phyloP scores from a whole-genome alignment of 2,797 vertebrate genomes.

The Champsocephalus gunnari region DNA sequence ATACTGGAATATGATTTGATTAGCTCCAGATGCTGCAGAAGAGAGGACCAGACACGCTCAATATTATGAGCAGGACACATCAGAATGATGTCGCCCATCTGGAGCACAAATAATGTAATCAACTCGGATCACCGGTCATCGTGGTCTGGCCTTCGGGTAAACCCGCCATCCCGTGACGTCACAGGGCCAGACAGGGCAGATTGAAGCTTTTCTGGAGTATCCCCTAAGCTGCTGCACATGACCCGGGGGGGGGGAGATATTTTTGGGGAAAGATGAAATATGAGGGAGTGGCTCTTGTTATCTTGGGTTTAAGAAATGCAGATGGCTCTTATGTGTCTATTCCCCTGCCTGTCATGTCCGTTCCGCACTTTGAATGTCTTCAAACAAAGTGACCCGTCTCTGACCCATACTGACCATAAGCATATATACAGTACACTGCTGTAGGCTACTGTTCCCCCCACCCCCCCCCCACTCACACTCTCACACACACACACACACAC shows the following conservation, averaged over 20 bases:
- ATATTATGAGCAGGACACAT: slow-evolving; percentile 63
- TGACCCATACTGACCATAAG: slow-evolving; percentile 11
- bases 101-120: slow-evolving; percentile 80
- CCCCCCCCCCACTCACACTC: neutral
- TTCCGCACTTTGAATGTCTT: slow-evolving; percentile 45
- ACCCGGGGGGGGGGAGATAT: slow-evolving; percentile 24
- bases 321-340: slow-evolving; percentile 54
- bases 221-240: slow-evolving; percentile 39
- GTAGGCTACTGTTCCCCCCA: neutral
- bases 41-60: slow-evolving; percentile 46
- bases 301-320: slow-evolving; percentile 29
- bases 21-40: slow-evolving; percentile 69
- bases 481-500: neutral
- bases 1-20: slow-evolving; percentile 62
- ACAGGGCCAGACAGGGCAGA: slow-evolving; percentile 29
- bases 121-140: slow-evolving; percentile 73
- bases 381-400: slow-evolving; percentile 3
- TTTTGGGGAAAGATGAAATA: slow-evolving; percentile 43
- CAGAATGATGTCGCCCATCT: slow-evolving; percentile 75
- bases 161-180: slow-evolving; percentile 71
- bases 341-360: slow-evolving; percentile 54
- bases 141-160: slow-evolving; percentile 59
- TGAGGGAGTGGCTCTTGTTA: slow-evolving; percentile 57
- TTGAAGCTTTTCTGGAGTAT: slow-evolving; percentile 37
- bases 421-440: slow-evolving; percentile 1